These are phyloP conservation scores for Equus przewalskii DNA, from an alignment of 2,113 vertebrate species.

Conservation along the genomic window DNA sequence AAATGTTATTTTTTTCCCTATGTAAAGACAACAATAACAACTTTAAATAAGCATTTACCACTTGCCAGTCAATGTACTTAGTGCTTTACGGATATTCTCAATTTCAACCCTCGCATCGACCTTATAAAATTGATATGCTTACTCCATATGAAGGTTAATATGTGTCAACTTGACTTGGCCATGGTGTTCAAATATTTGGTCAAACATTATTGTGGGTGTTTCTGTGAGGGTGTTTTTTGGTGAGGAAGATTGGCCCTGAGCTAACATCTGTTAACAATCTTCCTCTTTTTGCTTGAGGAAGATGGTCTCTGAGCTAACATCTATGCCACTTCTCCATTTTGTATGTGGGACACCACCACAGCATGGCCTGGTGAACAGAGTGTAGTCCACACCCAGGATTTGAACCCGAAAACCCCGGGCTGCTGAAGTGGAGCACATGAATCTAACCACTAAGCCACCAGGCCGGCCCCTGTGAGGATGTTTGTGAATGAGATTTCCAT, in stretches of 20 bases:
- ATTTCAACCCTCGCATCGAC: not conserved
- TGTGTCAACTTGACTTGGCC: not conserved
- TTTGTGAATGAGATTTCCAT: not conserved
- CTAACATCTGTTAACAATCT: too few species aligned
- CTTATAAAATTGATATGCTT: not conserved
- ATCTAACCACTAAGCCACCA: too few species aligned
- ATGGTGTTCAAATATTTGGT: not conserved
- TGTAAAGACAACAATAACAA: not conserved
- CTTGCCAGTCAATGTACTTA: not conserved
- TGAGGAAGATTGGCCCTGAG: too few species aligned
- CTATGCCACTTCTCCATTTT: too few species aligned
- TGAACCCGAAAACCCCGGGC: too few species aligned
- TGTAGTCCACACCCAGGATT: too few species aligned
- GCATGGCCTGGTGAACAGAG: too few species aligned
- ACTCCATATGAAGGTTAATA: not conserved
- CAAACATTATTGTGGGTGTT: not conserved
- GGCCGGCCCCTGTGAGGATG: not conserved
- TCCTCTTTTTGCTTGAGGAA: too few species aligned
- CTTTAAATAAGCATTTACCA: not conserved
- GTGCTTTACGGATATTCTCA: not conserved
- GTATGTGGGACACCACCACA: too few species aligned
- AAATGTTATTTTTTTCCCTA: not conserved
- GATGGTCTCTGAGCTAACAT: too few species aligned
- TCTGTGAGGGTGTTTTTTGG: not conserved
- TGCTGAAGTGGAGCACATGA: too few species aligned